Conservation (phyloP, 2,797 vertebrate genomes). For the Loris lydekkerianus region DNA sequence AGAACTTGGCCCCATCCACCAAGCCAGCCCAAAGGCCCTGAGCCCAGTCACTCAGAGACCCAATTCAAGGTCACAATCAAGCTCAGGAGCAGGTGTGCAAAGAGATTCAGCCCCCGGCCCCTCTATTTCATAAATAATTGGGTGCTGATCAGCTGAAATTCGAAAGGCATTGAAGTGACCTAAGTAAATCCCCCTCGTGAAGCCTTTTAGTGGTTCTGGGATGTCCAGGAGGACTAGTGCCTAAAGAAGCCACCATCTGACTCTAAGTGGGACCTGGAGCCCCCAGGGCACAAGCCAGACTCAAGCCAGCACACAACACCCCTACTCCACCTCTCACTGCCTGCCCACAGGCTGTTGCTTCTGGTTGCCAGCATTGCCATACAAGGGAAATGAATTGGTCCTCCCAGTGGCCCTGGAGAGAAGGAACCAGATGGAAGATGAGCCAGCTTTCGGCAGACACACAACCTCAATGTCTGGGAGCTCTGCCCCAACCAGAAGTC, state of each 20-base stretch:
- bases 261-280: no score
- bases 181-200: neutral
- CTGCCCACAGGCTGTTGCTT: fast-evolving
- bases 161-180: neutral
- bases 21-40: neutral
- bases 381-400: neutral
- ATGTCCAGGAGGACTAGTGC: neutral
- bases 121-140: neutral
- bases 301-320: neutral
- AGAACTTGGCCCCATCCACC: slow-evolving; percentile 42
- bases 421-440: neutral
- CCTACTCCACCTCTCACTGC: neutral
- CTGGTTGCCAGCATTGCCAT: neutral
- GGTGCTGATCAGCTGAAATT: neutral
- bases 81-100: neutral
- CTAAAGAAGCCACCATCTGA: neutral
- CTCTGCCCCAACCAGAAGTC: neutral
- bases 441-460: neutral
- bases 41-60: neutral
- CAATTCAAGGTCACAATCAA: slow-evolving; percentile 2
- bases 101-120: neutral
- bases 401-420: neutral
- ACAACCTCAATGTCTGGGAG: neutral
- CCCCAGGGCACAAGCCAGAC: neutral
- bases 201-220: no score